phyloP scores from a whole-genome alignment of 2,113 vertebrate genomes.

The Oxygymnocypris stewartii region DNA sequence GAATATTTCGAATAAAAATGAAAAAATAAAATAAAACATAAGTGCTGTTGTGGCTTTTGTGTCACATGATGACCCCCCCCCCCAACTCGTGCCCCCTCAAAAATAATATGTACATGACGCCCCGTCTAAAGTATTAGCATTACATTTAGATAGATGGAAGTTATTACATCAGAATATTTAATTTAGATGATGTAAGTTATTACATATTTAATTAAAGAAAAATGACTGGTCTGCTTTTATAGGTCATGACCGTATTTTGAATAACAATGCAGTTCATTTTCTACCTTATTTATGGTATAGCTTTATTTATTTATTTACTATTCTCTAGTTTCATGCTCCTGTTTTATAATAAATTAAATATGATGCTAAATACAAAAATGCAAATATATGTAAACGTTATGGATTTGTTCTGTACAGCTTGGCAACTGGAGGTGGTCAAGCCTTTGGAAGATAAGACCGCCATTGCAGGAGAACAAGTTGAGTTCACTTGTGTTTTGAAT shows the following conservation, averaged over 20 bases:
- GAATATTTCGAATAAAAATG: too few species aligned
- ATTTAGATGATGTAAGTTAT: not conserved
- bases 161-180: too few species aligned
- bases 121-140: not conserved
- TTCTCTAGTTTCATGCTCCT: not conserved
- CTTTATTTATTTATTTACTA: not conserved
- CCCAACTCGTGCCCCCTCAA: too few species aligned
- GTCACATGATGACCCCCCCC: too few species aligned
- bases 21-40: too few species aligned
- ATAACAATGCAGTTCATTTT: not conserved
- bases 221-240: not conserved
- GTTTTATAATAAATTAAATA: not conserved
- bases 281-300: not conserved
- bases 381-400: too few species aligned
- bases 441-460: slow-evolving; percentile 77
- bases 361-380: not conserved
- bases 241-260: not conserved
- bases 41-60: too few species aligned
- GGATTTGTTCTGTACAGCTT: slow-evolving; percentile 72
- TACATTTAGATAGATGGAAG: not conserved
- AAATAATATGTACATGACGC: too few species aligned
- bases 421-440: slow-evolving; percentile 85
- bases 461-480: slow-evolving; percentile 73
- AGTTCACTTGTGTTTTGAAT: slow-evolving; percentile 83
- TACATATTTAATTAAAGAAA: not conserved